Base-by-base conservation (phyloP, 2,797 vertebrate genomes). In the Trachops cirrhosus region DNA sequence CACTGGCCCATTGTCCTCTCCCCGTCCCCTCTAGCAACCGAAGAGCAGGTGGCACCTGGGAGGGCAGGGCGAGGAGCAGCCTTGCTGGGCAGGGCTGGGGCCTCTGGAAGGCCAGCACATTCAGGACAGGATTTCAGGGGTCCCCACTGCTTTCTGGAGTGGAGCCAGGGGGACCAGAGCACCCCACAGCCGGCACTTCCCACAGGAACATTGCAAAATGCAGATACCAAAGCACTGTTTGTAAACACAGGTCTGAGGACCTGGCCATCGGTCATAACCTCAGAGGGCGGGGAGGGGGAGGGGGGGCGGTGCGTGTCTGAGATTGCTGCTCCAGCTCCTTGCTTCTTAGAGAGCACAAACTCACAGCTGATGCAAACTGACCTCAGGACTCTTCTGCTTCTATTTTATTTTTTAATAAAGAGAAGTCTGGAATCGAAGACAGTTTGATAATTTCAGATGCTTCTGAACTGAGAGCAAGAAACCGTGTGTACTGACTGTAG, bases 11-110 rank as follows among this genome's bases (percentile, higher is more conserved):
- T n/a, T 24, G 2, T 11, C 46, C 7, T 10, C 6, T 0, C 1
- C 6, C 32, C 8, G 0, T 2, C 29, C 2, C 8, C 6, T 26
- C 59, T 11, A 41, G 21, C 9, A 37, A 22, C 9, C 5, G 7
- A 48, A 73, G 57, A 87, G 29, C 32, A 22, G 32, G 50, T 8
- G 19, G 68, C 22, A 16, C 8, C 24, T 0, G 3, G 62, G 79
- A 46, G 19, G n/a, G 12, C 32, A 24, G 46, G 39, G 37, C 2
- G 9, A 34, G 50, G 71, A 64, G 11, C n/a, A 11, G 70, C 8
- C 44, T 48, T 73, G 26, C 48, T 0, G 14, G 88, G 75, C 41
- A 89, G 46, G 39, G 29, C 14, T 3, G 46, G 29, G 18, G 68
- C 14, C 37, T 78, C 59, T 44, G 24, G 39, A 85, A 3, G 19